Evolutionary conservation across 2,888 invertebrate species (phyloP).

Genomic region (Ophion obscuratus): DNA sequence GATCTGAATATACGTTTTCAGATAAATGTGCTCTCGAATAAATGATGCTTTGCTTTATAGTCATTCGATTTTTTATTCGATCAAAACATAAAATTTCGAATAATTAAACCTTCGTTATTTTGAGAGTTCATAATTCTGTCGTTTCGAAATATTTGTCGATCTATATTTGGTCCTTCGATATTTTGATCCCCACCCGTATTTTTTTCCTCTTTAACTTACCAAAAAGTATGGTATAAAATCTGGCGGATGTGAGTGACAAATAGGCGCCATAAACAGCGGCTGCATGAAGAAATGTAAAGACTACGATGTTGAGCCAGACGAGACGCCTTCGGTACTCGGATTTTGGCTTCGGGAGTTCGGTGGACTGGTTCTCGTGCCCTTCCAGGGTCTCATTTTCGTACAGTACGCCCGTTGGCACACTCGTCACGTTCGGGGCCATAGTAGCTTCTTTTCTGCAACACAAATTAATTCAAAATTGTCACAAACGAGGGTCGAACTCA

Average conservation of each 20-base stretch:
- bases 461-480: not conserved
- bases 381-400: conserved; percentile 80
- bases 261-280: conserved; percentile 91
- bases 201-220: conserved; percentile 86
- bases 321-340: conserved; percentile 80
- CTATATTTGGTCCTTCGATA: too few relatives aligned
- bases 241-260: conserved; percentile 90
- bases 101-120: too few relatives aligned
- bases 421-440: conserved; percentile 85
- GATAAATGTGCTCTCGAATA: too few relatives aligned
- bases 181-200: too few relatives aligned
- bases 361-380: conserved; percentile 45
- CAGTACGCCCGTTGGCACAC: conserved; percentile 82
- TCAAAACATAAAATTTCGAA: too few relatives aligned
- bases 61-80: too few relatives aligned
- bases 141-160: too few relatives aligned
- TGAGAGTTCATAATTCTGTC: too few relatives aligned
- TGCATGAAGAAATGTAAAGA: conserved; percentile 91
- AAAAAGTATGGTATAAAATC: conserved; percentile 89
- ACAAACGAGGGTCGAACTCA: not conserved
- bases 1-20: too few relatives aligned
- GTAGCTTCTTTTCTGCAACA: conserved; percentile 69
- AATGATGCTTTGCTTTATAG: too few relatives aligned
- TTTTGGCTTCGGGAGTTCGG: conserved; percentile 54
- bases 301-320: conserved; percentile 94